Evolutionary conservation across 1,140 invertebrate species (phyloP).

Genomic region (Drusus annulatus): DNA sequence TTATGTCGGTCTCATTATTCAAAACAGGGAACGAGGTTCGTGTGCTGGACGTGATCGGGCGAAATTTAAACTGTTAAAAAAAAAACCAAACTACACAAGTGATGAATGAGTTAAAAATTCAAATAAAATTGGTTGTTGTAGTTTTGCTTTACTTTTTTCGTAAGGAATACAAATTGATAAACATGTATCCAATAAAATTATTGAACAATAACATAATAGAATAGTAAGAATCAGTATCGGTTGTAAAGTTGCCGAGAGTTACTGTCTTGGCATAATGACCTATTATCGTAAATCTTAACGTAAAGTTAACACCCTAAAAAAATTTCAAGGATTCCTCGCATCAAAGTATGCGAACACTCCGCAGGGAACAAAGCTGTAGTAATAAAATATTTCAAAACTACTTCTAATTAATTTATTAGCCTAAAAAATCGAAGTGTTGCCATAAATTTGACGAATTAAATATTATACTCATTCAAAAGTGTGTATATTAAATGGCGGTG

Average conservation of each 20-base stretch:
- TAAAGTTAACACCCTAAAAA: slow-evolving; percentile 12
- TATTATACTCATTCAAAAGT: not conserved
- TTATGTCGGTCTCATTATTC: no score
- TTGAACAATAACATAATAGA: no score
- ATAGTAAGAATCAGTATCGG: not conserved
- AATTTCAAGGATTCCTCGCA: not conserved
- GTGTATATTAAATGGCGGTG: slow-evolving; percentile 9
- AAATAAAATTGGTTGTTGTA: no score
- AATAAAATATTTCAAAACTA: slow-evolving; percentile 24
- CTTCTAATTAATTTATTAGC: slow-evolving; percentile 27
- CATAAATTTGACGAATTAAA: slow-evolving; percentile 21
- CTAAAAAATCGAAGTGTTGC: slow-evolving; percentile 17
- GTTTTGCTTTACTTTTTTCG: no score
- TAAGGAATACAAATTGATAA: no score
- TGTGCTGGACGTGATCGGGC: no score
- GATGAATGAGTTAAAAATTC: no score
- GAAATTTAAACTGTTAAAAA: no score
- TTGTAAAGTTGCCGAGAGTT: not conserved
- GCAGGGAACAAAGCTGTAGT: slow-evolving; percentile 8
- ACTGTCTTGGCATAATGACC: slow-evolving; percentile 24
- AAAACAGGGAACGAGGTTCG: no score
- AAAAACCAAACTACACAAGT: no score
- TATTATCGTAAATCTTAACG: not conserved
- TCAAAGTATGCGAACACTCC: slow-evolving; percentile 19
- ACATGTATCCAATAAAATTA: no score